Percentiles rank a stretch among this genome's conserved stretches.
These are phyloP conservation scores for Lasioglossum figueresi DNA, from an alignment of 2,888 invertebrate genomes.

Conservation along the genomic window DNA sequence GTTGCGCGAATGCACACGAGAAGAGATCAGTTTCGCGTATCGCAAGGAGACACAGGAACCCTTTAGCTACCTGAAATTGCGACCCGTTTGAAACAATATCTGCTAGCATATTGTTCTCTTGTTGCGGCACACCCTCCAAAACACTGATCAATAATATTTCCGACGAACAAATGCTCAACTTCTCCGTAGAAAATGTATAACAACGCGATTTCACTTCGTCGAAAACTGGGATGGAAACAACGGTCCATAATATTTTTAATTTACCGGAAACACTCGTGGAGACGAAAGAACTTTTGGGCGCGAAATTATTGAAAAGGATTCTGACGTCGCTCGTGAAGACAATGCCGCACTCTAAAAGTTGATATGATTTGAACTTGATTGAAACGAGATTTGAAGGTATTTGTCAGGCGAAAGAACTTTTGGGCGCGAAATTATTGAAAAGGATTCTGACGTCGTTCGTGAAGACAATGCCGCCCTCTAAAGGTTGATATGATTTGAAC, in stretches of 20 bases:
- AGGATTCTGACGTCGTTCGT: too few species aligned
- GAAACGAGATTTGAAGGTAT: background rate
- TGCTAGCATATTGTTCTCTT: background rate
- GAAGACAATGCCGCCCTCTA: background rate
- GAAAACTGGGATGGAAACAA: too few species aligned
- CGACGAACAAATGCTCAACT: background rate
- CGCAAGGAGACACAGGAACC: background rate
- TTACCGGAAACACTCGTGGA: too few species aligned
- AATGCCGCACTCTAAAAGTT: background rate
- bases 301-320: too few species aligned
- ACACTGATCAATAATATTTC: background rate
- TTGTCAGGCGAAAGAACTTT: too few species aligned
- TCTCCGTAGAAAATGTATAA: background rate
- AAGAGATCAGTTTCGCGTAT: conserved; percentile 2
- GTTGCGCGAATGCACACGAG: background rate
- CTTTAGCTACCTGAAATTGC: background rate
- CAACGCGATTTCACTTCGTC: background rate
- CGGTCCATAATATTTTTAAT: too few species aligned
- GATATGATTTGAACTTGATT: background rate
- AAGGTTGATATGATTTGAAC: background rate
- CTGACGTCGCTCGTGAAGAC: too few species aligned
- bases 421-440: too few species aligned
- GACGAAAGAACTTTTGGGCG: too few species aligned
- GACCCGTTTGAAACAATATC: background rate
- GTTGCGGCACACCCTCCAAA: background rate